Conservation (phyloP, 2,113 vertebrate species). For the Emberiza fucata region DNA sequence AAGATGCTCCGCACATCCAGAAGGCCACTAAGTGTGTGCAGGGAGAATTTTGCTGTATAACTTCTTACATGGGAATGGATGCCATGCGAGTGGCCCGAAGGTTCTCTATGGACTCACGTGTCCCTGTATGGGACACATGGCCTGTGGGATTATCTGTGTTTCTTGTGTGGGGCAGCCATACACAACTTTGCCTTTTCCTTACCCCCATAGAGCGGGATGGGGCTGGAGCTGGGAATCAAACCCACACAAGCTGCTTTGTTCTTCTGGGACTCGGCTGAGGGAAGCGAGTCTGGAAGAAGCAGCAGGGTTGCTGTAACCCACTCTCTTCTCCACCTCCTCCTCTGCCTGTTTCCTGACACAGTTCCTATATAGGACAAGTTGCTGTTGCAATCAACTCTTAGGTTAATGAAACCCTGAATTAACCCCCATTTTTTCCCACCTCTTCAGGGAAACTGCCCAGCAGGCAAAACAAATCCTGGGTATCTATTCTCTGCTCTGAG, state of each 20-base stretch:
- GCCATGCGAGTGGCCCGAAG: background rate
- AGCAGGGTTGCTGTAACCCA: background rate
- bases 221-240: background rate
- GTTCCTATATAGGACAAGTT: constrained; percentile 30
- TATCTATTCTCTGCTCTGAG: background rate
- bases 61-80: background rate
- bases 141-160: background rate
- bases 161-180: accelerated
- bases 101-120: accelerated
- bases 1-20: background rate
- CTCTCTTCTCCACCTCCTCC: background rate
- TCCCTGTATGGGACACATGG: accelerated
- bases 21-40: background rate
- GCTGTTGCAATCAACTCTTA: background rate
- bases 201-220: background rate
- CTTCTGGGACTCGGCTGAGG: background rate
- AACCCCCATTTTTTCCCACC: background rate
- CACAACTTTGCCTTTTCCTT: background rate
- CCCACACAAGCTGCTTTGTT: accelerated
- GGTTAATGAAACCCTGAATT: constrained; percentile 43
- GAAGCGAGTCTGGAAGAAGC: background rate
- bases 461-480: background rate
- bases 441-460: background rate
- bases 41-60: background rate
- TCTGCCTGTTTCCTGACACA: constrained; percentile 23